Base-by-base conservation (phyloP, 2,113 vertebrate genomes). In the Oenanthe oenanthe region DNA sequence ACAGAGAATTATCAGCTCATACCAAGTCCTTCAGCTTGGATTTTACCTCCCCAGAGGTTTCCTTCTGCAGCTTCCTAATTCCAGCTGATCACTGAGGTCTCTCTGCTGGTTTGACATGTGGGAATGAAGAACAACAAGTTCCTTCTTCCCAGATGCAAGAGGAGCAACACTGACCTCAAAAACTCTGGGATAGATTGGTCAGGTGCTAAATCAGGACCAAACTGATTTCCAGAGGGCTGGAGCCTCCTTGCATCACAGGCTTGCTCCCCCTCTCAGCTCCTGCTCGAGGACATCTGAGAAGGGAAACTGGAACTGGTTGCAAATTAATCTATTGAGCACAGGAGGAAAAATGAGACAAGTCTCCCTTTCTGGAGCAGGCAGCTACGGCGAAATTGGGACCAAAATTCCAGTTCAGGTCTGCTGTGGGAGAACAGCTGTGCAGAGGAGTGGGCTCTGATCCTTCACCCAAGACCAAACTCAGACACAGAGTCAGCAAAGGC, bases 381-480 rank as follows among this genome's bases (percentile, higher is more conserved):
- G 14, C 29, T 22, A 0, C 0, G 1, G 45, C 0, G 0, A 12
- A 65, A 73, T 24, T 34, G 16, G 45, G 77, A 80, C 38, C 38
- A 32, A 82, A 63, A 17, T 9, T 34, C 10, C 32, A 24, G 1
- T n/a, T 25, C 22, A 38, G 56, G 28, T 29, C 29, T 60, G 21
- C 61, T 82, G 22, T 45, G 61, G 38, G 54, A 88, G 67, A 76
- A 22, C 0, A 0, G 43, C 38, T 2, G 0, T 0, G 0, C 61
- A 28, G 66, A 57, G 45, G 22, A 34, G 12, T 0, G 31, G 34
- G 24, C 54, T 79, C 66, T 13, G 54, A 57, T 22, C 15, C 61
- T 48, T 68, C 2, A 1, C 24, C 50, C 32, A 40, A 3, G 40
- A n/a, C 31, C 0, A 5, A 68, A 16, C 50, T 45, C 36, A 31